These are phyloP conservation scores for Cyphomyrus plagiostoma DNA, from an alignment of 2,113 vertebrate species.

Conservation along the genomic window DNA sequence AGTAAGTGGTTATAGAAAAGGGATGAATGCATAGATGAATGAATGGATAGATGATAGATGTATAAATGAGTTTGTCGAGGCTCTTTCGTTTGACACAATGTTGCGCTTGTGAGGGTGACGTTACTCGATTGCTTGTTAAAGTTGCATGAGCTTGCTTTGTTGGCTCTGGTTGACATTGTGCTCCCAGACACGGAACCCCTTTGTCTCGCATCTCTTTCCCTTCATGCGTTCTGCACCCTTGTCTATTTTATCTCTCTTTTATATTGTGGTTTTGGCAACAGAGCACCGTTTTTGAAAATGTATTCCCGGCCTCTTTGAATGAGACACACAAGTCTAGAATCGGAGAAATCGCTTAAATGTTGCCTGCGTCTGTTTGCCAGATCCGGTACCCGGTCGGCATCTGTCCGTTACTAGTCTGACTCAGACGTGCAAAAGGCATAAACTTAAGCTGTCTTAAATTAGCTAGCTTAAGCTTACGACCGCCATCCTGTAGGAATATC, in stretches of 20 bases:
- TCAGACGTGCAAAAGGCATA: not conserved
- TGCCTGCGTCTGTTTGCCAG: not conserved
- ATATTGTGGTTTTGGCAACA: not conserved
- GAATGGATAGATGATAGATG: not conserved
- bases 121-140: conserved; percentile 9
- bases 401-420: not conserved
- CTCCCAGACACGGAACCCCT: too few species aligned
- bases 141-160: conserved; percentile 12
- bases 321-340: not conserved
- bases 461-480: too few species aligned
- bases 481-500: not conserved
- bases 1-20: not conserved
- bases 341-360: not conserved
- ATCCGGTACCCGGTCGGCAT: not conserved
- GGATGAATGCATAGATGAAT: not conserved
- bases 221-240: not conserved
- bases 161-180: not conserved
- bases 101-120: not conserved
- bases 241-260: not conserved
- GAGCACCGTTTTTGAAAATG: not conserved
- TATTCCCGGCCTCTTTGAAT: not conserved
- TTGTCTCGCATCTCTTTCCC: not conserved
- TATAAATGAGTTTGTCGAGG: not conserved
- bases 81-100: not conserved
- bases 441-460: not conserved